Evolutionary conservation across 2,113 vertebrate genomes (phyloP), one percentile per base, ranked within the genome.

Genomic region (Pao palembangensis): DNA sequence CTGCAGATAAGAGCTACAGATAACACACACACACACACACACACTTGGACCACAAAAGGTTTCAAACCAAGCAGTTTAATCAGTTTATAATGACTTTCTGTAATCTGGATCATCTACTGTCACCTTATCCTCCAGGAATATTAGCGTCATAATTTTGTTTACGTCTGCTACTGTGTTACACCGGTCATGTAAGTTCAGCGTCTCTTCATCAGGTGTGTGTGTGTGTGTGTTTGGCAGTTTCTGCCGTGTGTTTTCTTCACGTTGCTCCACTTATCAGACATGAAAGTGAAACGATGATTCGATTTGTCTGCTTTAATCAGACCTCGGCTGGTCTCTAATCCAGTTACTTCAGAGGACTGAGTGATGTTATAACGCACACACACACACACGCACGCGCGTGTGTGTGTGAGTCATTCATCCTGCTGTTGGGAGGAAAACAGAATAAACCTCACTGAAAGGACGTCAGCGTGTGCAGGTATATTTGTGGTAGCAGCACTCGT

Each of bases 1-100:
- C 71, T 71, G 74, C 64, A 74, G 79, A 81, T 81, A 72, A 78
- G 68, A 72, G 79, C 71, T 53, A n/a, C n/a, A n/a, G n/a, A n/a
- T n/a, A n/a, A n/a, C 48, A 38, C 70, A 48, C 54, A 55, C 67
- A 66, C 67, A 25, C 58, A 41, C 48, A 57, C 56, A 20, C 50
- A 16, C 49, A 18, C 34, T 7, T 31, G 28, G 28, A 31, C 28
- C 4, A 8, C 5, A 31, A 5, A 31, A 6, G 28, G 8, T 6
- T 31, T 8, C 34, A 12, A 38, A 38, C 8, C 1, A 1, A 38
- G 10, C 34, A 38, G 31, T 28, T 28, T 28, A 28, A 28, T 6
- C 25, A 28, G 25, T 28, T 28, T 28, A 28, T 28, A 28, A n/a
- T n/a, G n/a, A n/a, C n/a, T n/a, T n/a, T n/a, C n/a, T n/a, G n/a